Base-by-base conservation (phyloP, 2,113 vertebrate genomes). In the Hydrolagus affinis region DNA sequence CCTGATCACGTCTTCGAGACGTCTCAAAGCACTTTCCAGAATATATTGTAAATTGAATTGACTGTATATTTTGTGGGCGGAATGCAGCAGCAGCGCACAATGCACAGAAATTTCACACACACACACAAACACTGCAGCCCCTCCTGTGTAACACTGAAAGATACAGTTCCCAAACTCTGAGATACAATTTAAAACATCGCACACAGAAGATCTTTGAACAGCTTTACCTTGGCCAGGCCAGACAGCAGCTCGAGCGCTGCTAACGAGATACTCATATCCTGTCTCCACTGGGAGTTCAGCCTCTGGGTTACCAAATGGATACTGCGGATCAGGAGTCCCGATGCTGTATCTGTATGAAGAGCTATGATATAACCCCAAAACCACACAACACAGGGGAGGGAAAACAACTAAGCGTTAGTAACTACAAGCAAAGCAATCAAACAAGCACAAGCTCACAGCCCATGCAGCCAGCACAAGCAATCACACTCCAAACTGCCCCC, bases 291-390 rank as follows among this genome's bases (percentile, higher is more conserved):
- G 0, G 95, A 94, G 90, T 97, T 97, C 88, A 98, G 96, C 86
- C 96, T 95, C 90, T 98, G 97, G 14, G 97, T 98, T 88, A 98
- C 96, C 86, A 98, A 93, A 89, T 98, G 96, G 92, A 98, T 97
- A 90, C 96, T 97, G 90, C 96, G 96, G 86, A 98, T 96, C 94
- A 98, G 94, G 86, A 98, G 94, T 85, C 97, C 97, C 30, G 95
- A 94, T 86, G 97, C 97, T 83, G 96, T 97, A 96, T 98, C 97
- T 98, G 96, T 96, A 93, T 96, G 89, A 96, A 97, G 94, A 98
- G 95, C 96, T 97, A 97, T 90, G 95, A 95, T 95, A 95, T 97
- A 96, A 97, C 94, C 94, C 95, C 91, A 90, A 89, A 93, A 94
- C 93, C 94, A 95, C 94, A 91, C 89, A 94, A 93, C 94, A 93